Evolutionary conservation across 1,140 invertebrate species (phyloP).

Genomic region (Drosophila rhopaloa): DNA sequence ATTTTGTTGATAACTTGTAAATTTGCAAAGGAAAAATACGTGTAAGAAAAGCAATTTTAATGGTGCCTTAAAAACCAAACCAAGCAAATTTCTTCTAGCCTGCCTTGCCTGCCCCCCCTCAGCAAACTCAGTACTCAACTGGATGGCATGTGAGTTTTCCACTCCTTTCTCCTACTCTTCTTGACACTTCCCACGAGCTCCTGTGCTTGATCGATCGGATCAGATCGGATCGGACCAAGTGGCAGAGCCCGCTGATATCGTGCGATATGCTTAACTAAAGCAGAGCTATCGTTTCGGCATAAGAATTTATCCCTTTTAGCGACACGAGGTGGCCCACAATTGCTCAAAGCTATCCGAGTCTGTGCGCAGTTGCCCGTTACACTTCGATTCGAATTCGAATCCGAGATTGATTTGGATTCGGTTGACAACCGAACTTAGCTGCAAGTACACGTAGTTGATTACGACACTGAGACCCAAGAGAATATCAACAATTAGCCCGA

Average conservation of each 20-base stretch:
- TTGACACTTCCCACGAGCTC: slow-evolving; percentile 19
- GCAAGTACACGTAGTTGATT: slow-evolving; percentile 77
- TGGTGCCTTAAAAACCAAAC: slow-evolving; percentile 85
- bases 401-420: slow-evolving; percentile 6
- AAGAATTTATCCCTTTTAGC: slow-evolving; percentile 77
- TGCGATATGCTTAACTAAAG: slow-evolving; percentile 25
- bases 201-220: not conserved
- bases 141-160: slow-evolving; percentile 68
- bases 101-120: slow-evolving; percentile 52
- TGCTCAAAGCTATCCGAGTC: slow-evolving; percentile 72
- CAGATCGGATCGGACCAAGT: slow-evolving; percentile 10
- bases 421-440: slow-evolving; percentile 77
- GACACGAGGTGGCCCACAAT: slow-evolving; percentile 58
- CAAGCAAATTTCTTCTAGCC: slow-evolving; percentile 77
- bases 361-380: slow-evolving; percentile 72
- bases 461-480: slow-evolving; percentile 78
- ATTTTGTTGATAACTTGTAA: slow-evolving; percentile 82
- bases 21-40: slow-evolving; percentile 84
- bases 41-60: slow-evolving; percentile 85
- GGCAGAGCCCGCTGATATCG: slow-evolving; percentile 2
- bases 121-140: slow-evolving; percentile 42
- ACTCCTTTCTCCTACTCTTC: slow-evolving; percentile 48
- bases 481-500: slow-evolving; percentile 59
- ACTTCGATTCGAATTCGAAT: slow-evolving; percentile 21
- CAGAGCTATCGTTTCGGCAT: slow-evolving; percentile 63